Base-by-base conservation (phyloP, 2,113 vertebrate genomes). In the Pseudopodoces humilis region DNA sequence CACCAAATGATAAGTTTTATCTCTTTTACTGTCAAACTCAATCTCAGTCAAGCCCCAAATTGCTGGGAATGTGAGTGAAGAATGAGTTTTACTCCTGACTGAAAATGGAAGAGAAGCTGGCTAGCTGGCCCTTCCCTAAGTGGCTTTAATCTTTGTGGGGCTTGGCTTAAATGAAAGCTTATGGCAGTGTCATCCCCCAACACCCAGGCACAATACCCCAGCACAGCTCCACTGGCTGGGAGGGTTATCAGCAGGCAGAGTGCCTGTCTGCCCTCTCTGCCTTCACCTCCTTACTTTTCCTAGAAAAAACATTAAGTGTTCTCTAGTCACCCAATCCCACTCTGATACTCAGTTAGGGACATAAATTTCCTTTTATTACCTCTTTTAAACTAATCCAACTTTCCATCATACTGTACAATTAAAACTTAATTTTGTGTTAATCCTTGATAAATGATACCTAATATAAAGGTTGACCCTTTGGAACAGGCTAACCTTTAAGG, bases 11-110 rank as follows among this genome's bases (percentile, higher is more conserved):
- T 98, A 97, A 92, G 78, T 87, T 97, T 97, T 97, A 97, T 94
- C 95, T 97, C 92, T 97, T 97, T 96, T 97, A 94, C 95, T 98
- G 98, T 98, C 97, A 98, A 97, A 92, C 91, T 97, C 94, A 96
- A 97, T 98, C 96, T 94, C 95, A 89, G 93, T 95, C 86, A 95
- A 96, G 90, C 64, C 71, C 91, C 86, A 97, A 95, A 97, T 96
- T 96, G 95, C 87, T 60, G 81, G 81, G 71, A 85, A 95, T 52
- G 43, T 53, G 67, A 91, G 92, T 47, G 83, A 91, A 58, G 83
- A 81, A 77, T 35, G 63, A 88, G 83, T 69, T 86, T 62, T 71
- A 12, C 37, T 95, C 80, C 55, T 0, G 0, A 43, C 35, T 17
- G 25, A 96, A 77, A 81, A 79, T 46, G 53, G 39, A 56, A 86